Evolutionary conservation across 1,140 invertebrate genomes (phyloP).

Genomic region (Penaeus chinensis): DNA sequence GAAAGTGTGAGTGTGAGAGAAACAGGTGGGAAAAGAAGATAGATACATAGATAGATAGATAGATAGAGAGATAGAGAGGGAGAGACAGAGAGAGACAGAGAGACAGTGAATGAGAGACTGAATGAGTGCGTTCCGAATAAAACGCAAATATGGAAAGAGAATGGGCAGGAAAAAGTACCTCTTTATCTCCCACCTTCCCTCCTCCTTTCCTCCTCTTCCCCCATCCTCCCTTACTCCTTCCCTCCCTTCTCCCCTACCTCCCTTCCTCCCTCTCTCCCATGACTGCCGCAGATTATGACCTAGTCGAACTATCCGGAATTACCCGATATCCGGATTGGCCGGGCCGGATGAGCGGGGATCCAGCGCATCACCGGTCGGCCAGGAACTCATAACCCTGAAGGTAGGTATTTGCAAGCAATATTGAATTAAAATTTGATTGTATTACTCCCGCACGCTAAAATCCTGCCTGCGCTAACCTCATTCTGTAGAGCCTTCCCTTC

Average conservation of each 20-base stretch:
- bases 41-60: too few species aligned
- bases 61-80: too few species aligned
- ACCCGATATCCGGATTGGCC: background rate
- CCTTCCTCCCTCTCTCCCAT: background rate
- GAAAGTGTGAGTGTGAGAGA: too few species aligned
- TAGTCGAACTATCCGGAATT: too few species aligned
- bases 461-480: constrained; percentile 34
- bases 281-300: too few species aligned
- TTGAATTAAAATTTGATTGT: constrained; percentile 58
- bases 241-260: background rate
- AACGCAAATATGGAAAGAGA: too few species aligned
- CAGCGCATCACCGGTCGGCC: background rate
- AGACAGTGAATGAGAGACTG: too few species aligned
- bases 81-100: too few species aligned
- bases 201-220: background rate
- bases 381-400: constrained; percentile 41
- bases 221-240: background rate
- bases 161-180: too few species aligned
- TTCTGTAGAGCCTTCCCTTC: constrained; percentile 40
- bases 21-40: too few species aligned
- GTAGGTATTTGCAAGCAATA: constrained; percentile 55
- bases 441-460: constrained; percentile 53
- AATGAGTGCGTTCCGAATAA: too few species aligned
- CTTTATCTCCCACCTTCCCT: background rate
- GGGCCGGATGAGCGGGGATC: constrained; percentile 9